These are phyloP conservation scores for Pyrrhosoma nymphula DNA, from an alignment of 2,888 invertebrate species.

Conservation along the genomic window DNA sequence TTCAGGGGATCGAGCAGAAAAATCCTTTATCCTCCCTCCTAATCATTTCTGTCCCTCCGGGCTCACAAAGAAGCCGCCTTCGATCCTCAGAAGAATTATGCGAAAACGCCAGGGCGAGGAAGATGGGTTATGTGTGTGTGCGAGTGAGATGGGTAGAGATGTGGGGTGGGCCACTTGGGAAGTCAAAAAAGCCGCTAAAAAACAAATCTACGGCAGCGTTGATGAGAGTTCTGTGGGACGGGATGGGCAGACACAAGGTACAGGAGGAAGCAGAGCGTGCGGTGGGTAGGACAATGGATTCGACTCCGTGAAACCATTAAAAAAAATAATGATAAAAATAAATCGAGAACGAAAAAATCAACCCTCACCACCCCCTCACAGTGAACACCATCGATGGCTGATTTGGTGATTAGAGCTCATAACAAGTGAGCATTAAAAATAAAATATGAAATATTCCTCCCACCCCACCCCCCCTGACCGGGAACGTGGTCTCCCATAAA, in stretches of 20 bases:
- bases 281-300: not conserved
- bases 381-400: not conserved
- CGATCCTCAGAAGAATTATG: slow-evolving; percentile 4
- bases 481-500: not conserved
- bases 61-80: slow-evolving; percentile 15
- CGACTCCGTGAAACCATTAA: not conserved
- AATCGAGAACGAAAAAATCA: not conserved
- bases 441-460: not conserved
- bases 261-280: not conserved
- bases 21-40: slow-evolving; percentile 39
- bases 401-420: slow-evolving; percentile 17
- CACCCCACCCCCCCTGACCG: too few relatives aligned
- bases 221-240: not conserved
- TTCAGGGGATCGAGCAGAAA: not conserved
- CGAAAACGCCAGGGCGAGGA: not conserved
- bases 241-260: not conserved
- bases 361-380: not conserved
- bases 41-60: slow-evolving; percentile 32
- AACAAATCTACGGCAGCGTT: slow-evolving; percentile 3
- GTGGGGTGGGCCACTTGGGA: not conserved
- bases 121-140: not conserved
- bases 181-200: not conserved
- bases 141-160: not conserved
- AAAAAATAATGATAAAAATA: not conserved
- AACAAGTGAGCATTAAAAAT: not conserved